Evolutionary conservation across 2,797 vertebrate genomes (phyloP).

Genomic region (Cirrhinus molitorella): DNA sequence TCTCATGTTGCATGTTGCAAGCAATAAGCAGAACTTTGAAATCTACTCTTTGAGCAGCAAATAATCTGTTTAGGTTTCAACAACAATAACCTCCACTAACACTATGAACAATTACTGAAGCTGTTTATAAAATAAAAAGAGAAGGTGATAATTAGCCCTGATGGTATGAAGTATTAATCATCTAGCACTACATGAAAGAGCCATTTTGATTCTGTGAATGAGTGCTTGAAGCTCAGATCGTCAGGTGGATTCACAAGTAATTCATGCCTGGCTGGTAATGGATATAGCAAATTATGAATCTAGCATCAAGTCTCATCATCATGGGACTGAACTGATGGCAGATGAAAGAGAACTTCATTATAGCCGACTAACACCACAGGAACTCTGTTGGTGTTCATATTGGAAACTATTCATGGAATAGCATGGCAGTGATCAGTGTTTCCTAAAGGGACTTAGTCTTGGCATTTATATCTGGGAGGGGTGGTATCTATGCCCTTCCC

Average conservation of each 20-base stretch:
- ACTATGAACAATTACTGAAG: neutral
- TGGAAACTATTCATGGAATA: slow-evolving; percentile 1
- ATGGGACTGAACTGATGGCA: neutral
- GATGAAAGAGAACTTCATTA: slow-evolving; percentile 38
- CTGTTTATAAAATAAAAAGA: slow-evolving; percentile 16
- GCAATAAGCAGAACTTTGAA: neutral
- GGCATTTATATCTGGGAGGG: slow-evolving; percentile 1
- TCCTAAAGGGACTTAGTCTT: slow-evolving; percentile 13
- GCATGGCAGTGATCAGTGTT: neutral
- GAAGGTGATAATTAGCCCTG: slow-evolving; percentile 2
- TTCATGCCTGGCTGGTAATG: slow-evolving; percentile 15
- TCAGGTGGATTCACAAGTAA: slow-evolving; percentile 8
- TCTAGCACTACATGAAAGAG: slow-evolving; percentile 6
- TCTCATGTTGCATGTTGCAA: neutral
- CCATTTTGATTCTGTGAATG: slow-evolving; percentile 14
- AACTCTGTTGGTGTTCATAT: slow-evolving; percentile 7
- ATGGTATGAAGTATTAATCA: slow-evolving; percentile 16
- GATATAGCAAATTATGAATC: slow-evolving; percentile 32
- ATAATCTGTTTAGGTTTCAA: neutral
- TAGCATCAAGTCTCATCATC: neutral
- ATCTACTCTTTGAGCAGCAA: neutral
- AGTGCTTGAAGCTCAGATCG: slow-evolving; percentile 7
- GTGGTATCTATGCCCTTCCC: neutral
- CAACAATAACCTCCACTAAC: neutral
- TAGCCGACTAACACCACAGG: neutral